phyloP scores from a whole-genome alignment of 2,888 invertebrate genomes.

The Oscheius onirici region DNA sequence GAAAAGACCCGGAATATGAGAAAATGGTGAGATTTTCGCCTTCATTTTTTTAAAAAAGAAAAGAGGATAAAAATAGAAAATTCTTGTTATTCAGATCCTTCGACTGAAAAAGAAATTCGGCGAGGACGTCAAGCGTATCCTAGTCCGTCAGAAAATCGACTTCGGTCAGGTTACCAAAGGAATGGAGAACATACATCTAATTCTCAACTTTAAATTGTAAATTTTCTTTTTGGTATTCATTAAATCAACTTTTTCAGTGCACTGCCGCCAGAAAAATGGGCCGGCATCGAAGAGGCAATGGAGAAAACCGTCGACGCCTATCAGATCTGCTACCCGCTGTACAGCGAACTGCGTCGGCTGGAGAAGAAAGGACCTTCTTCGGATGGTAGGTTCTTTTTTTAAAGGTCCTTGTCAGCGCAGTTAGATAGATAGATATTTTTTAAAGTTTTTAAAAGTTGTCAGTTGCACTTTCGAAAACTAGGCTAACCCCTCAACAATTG shows the following conservation, averaged over 20 bases:
- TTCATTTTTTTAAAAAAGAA: too few species aligned
- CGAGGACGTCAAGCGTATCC: conserved; percentile 3
- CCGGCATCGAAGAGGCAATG: neutral
- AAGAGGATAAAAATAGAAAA: too few species aligned
- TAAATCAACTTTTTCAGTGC: neutral
- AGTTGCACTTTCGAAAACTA: too few species aligned
- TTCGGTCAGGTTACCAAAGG: neutral
- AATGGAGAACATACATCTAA: neutral
- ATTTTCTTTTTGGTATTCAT: neutral
- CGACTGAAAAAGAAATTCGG: neutral
- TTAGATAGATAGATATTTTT: too few species aligned
- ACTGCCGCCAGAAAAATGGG: neutral
- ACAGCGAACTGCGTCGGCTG: neutral
- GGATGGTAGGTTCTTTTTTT: neutral
- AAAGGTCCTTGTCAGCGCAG: too few species aligned
- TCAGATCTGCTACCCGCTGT: neutral
- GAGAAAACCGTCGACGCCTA: neutral
- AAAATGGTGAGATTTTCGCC: neutral
- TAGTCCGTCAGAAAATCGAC: neutral
- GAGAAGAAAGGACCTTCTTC: neutral
- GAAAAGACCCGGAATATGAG: conserved; percentile 3
- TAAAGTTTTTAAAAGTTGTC: too few species aligned
- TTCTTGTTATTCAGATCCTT: neutral
- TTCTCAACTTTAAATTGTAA: conserved; percentile 4
- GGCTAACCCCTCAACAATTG: too few species aligned